Evolutionary conservation across 2,888 invertebrate genomes (phyloP).

Genomic region (Melangyna quadrimaculata): DNA sequence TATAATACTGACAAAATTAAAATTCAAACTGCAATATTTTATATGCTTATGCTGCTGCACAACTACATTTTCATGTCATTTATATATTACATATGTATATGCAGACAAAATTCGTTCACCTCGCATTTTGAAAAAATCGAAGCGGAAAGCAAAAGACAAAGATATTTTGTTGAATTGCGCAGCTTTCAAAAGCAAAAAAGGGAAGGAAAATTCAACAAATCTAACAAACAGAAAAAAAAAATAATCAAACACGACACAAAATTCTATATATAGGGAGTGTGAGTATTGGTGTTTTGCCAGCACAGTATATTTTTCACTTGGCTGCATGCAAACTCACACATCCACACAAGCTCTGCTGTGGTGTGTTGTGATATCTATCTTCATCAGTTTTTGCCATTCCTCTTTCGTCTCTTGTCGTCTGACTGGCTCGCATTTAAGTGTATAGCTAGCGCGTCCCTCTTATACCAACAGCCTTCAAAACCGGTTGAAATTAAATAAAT

Average conservation of each 20-base stretch:
- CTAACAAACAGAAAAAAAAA: slow-evolving; percentile 16
- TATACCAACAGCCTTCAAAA: slow-evolving; percentile 63
- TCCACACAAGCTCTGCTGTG: not conserved
- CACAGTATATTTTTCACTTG: slow-evolving; percentile 66
- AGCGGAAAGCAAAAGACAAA: slow-evolving; percentile 59
- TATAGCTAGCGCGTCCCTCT: slow-evolving; percentile 66
- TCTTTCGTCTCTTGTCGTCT: slow-evolving; percentile 50
- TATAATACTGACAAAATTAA: slow-evolving; percentile 24
- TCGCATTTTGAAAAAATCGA: slow-evolving; percentile 67
- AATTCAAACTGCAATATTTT: slow-evolving; percentile 60
- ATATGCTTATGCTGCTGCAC: slow-evolving; percentile 31
- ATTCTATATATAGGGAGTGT: slow-evolving; percentile 32
- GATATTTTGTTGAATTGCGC: slow-evolving; percentile 57
- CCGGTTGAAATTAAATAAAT: slow-evolving; percentile 55
- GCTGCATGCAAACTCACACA: slow-evolving; percentile 35
- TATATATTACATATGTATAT: not conserved
- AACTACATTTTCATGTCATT: slow-evolving; percentile 13
- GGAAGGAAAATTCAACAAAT: slow-evolving; percentile 50
- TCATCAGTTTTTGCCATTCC: slow-evolving; percentile 53
- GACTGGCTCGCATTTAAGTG: slow-evolving; percentile 35
- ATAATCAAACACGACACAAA: not conserved
- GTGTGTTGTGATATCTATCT: not conserved
- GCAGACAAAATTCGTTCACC: slow-evolving; percentile 66
- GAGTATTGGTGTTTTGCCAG: slow-evolving; percentile 55
- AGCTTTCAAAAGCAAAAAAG: slow-evolving; percentile 59